Evolutionary conservation across 2,888 invertebrate species (phyloP).

Genomic region (Acanthosepion esculentum): DNA sequence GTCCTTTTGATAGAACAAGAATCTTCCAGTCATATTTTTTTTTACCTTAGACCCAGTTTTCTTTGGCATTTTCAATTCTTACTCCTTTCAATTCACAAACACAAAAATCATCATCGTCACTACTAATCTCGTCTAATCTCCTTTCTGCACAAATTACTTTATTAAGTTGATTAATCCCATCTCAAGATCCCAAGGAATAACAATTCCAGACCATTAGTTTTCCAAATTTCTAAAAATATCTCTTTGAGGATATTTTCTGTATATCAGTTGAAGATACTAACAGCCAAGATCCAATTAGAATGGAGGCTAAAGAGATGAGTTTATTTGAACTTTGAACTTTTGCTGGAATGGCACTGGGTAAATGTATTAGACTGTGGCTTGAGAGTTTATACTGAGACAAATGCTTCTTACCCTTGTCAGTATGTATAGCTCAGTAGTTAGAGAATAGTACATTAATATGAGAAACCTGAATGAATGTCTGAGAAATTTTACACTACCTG

Average conservation of each 20-base stretch:
- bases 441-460: background rate
- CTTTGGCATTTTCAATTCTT: background rate
- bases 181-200: background rate
- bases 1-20: too few species aligned
- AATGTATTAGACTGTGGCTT: background rate
- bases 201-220: background rate
- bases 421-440: background rate
- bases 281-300: background rate
- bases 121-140: background rate
- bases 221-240: background rate
- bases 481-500: too few species aligned
- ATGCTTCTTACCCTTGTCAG: background rate
- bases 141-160: background rate
- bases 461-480: too few species aligned
- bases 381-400: background rate
- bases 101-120: background rate
- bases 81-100: background rate
- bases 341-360: background rate
- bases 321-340: background rate
- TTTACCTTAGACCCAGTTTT: too few species aligned
- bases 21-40: too few species aligned
- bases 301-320: background rate
- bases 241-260: background rate
- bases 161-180: background rate
- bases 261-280: background rate